Evolutionary conservation across 2,797 vertebrate species (phyloP).

Genomic region (Takifugu ocellatus): DNA sequence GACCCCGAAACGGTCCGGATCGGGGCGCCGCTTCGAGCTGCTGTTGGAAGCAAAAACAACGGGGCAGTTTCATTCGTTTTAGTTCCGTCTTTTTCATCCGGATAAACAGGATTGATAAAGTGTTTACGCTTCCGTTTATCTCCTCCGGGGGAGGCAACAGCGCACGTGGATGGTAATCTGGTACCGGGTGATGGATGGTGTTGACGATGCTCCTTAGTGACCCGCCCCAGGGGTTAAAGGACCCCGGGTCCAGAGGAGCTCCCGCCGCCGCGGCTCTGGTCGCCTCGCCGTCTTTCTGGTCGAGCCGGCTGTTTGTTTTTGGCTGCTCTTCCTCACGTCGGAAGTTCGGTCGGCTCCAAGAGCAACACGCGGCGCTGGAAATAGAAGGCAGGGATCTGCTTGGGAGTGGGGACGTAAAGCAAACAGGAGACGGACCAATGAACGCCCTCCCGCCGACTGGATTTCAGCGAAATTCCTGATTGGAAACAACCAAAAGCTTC

Average conservation of each 20-base stretch:
- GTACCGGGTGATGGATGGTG: slow-evolving; percentile 69
- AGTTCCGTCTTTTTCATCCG: not conserved
- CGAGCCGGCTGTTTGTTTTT: slow-evolving; percentile 50
- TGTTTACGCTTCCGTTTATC: slow-evolving; percentile 57
- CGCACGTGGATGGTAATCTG: slow-evolving; percentile 64
- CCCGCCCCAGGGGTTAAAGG: slow-evolving; percentile 73
- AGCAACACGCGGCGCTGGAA: slow-evolving; percentile 51
- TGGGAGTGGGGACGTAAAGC: slow-evolving; percentile 45
- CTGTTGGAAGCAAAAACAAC: no score
- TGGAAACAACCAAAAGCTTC: no score
- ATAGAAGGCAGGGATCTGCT: slow-evolving; percentile 50
- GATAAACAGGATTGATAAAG: slow-evolving; percentile 32
- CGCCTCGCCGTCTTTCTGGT: slow-evolving; percentile 50
- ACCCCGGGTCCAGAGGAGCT: slow-evolving; percentile 71
- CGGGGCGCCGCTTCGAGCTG: no score
- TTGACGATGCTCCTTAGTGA: slow-evolving; percentile 68
- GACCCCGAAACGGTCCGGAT: no score
- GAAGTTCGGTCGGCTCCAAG: slow-evolving; percentile 59
- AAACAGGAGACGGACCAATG: slow-evolving; percentile 47
- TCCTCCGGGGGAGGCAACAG: slow-evolving; percentile 57
- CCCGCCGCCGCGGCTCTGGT: slow-evolving; percentile 58
- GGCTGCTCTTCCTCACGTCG: slow-evolving; percentile 46
- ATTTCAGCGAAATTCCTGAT: not conserved
- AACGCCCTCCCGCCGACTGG: slow-evolving; percentile 9
- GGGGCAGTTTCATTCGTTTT: no score